phyloP scores from a whole-genome alignment of 2,888 invertebrate genomes.

The Oasisia sp. region DNA sequence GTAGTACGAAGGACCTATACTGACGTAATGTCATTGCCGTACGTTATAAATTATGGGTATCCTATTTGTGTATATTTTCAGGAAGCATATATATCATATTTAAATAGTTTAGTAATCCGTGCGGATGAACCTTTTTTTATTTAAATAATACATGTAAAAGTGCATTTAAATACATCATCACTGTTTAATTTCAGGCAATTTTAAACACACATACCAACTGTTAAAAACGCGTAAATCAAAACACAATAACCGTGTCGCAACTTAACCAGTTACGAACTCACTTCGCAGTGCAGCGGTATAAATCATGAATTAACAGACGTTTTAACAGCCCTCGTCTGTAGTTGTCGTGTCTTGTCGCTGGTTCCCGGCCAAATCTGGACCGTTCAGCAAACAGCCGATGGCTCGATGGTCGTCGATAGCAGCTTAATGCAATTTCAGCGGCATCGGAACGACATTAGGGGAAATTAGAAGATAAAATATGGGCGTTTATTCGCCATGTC shows the following conservation, averaged over 20 bases:
- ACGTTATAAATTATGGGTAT: neutral
- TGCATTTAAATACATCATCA: too few relatives aligned
- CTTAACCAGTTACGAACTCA: too few relatives aligned
- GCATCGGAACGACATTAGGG: slow-evolving; percentile 31
- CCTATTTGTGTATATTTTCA: neutral
- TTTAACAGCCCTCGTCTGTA: neutral
- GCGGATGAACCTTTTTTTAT: too few relatives aligned
- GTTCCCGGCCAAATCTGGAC: neutral
- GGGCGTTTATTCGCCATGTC: slow-evolving; percentile 17
- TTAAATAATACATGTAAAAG: too few relatives aligned
- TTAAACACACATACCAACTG: too few relatives aligned
- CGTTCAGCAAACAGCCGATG: slow-evolving; percentile 12
- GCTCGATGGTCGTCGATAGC: slow-evolving; percentile 1
- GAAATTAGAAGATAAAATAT: slow-evolving; percentile 30
- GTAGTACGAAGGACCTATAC: neutral
- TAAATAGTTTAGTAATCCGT: neutral
- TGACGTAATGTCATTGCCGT: neutral
- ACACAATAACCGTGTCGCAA: neutral
- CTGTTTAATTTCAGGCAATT: too few relatives aligned
- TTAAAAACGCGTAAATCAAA: neutral
- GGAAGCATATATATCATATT: neutral
- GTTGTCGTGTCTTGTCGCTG: neutral
- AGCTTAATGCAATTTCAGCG: slow-evolving; percentile 30
- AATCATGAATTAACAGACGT: neutral
- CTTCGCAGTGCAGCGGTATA: neutral